Evolutionary conservation across 2,888 invertebrate species (phyloP), one percentile per base, ranked within the genome.

Genomic region (Stenodera caucasica): DNA sequence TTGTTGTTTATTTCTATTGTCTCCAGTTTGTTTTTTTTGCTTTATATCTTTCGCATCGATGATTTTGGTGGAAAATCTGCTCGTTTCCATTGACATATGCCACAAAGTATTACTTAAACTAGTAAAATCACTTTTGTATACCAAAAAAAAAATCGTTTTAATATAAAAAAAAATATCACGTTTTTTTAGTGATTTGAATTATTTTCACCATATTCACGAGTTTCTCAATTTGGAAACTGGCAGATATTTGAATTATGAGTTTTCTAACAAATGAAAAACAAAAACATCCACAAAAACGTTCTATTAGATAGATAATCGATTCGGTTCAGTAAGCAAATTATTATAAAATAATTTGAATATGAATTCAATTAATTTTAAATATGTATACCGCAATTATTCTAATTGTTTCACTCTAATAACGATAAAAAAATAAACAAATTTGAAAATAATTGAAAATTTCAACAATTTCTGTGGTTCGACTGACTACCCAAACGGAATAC

Each of bases 1-100:
- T 62, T 66, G 66, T 63, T 63, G 57, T 66, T 65, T 65, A 64
- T 68, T 69, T 69, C 65, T 61, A 68, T 68, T 68, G 67, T 67
- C 66, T 69, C 61, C 58, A 64, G 64, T 63, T 58, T 63, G 66
- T 67, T 63, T 70, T n/a, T n/a, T n/a, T n/a, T 67, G 7, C 30
- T 8, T 68, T 67, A 66, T 68, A 66, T 68, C 63, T 64, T 61
- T 61, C 61, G 56, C 59, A 59, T 63, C 63, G 59, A 57, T 54
- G 56, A 53, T 58, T 64, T 61, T 45, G 58, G 54, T 61, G n/a
- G 45, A 53, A 55, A 56, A 53, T 55, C 51, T 51, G 58, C 51
- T 56, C 54, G 15, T 49, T 54, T 61, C 60, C 60, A 66, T 67
- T 66, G 64, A 64, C 64, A 63, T 60, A 61, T 64, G 61, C 54